phyloP scores from a whole-genome alignment of 64 coral and sea anemone genomes.

The Acropora tenuis region DNA sequence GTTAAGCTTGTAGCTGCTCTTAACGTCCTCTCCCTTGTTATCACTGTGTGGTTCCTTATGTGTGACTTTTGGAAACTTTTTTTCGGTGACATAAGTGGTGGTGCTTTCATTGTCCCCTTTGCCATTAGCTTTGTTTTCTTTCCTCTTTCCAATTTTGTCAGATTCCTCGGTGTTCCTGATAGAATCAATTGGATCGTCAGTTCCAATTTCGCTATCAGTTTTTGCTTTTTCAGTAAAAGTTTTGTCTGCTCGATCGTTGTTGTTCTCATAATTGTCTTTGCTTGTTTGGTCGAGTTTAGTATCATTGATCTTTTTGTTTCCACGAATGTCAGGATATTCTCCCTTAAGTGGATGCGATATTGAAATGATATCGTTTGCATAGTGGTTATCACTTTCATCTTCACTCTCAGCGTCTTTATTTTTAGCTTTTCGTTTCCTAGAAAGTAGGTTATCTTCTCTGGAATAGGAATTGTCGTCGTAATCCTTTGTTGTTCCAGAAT shows the following conservation, averaged over 20 bases:
- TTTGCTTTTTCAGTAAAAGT: neutral
- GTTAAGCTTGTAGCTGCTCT: neutral
- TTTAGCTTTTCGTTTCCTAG: neutral
- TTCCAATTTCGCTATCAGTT: neutral
- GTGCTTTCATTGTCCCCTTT: conserved; percentile 1
- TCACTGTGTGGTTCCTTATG: neutral
- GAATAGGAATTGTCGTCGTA: neutral
- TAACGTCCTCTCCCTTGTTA: neutral
- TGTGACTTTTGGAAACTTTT: neutral
- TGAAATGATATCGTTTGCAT: neutral
- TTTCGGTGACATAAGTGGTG: neutral
- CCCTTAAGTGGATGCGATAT: neutral
- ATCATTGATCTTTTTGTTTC: neutral
- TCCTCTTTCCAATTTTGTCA: neutral
- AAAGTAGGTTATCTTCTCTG: neutral
- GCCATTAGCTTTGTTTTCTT: neutral
- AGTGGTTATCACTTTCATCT: neutral
- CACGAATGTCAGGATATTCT: neutral
- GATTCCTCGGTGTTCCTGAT: neutral
- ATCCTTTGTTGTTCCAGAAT: neutral
- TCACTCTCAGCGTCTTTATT: neutral
- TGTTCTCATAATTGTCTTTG: neutral
- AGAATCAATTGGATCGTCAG: neutral
- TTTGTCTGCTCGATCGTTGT: neutral
- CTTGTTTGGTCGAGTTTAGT: neutral